phyloP scores from a whole-genome alignment of 2,888 invertebrate genomes.

The Seira sanloemensis region DNA sequence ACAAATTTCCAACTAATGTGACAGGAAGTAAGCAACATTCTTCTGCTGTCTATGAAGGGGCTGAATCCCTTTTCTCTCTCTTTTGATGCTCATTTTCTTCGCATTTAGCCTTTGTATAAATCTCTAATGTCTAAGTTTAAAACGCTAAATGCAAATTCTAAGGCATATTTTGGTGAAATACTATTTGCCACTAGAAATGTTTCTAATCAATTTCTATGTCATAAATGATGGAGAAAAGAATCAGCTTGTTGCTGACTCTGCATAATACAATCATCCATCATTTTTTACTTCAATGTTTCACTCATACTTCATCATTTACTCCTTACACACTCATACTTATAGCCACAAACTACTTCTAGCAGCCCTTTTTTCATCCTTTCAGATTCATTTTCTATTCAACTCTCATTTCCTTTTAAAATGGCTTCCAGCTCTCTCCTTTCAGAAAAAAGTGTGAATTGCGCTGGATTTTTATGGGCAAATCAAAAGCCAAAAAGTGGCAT shows the following conservation, averaged over 20 bases:
- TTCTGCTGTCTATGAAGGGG: neutral
- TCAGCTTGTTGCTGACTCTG: constrained; percentile 34
- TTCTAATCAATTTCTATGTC: neutral
- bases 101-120: neutral
- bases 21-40: neutral
- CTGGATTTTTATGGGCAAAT: constrained; percentile 2
- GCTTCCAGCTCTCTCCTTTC: neutral
- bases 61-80: neutral
- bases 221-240: too few relatives aligned
- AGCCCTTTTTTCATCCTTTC: neutral
- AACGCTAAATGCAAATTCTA: too few relatives aligned
- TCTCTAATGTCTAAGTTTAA: too few relatives aligned
- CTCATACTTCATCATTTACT: constrained; percentile 16
- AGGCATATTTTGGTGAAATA: too few relatives aligned
- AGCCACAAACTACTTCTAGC: neutral
- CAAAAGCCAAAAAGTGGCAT: constrained; percentile 10
- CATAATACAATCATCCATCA: constrained; percentile 8
- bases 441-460: neutral
- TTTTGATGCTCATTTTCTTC: neutral
- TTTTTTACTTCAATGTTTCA: constrained; percentile 12
- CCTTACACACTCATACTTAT: too few relatives aligned
- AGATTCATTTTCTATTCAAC: neutral
- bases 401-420: neutral
- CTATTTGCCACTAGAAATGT: neutral
- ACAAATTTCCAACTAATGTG: neutral